Percentiles rank a stretch among this genome's conserved stretches.
phyloP scores from a whole-genome alignment of 2,888 invertebrate genomes.

The Chrysolina oricalcia region DNA sequence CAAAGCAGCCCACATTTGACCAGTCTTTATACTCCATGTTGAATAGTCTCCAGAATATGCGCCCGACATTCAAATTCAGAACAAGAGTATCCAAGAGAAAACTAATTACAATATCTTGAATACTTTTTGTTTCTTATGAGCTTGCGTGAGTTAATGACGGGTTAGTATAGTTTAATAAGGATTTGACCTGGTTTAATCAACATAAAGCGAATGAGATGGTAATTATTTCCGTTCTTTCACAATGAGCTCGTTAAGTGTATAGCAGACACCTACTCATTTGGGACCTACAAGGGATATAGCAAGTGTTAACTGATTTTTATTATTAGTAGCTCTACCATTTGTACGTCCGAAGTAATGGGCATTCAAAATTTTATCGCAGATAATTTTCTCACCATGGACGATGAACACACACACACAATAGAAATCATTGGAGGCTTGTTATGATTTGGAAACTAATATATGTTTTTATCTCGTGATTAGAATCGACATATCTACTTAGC shows the following conservation, averaged over 20 bases:
- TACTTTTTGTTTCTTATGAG: neutral
- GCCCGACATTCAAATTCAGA: neutral
- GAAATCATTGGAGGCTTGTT: neutral
- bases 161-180: conserved; percentile 14
- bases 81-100: neutral
- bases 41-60: no score
- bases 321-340: conserved; percentile 10
- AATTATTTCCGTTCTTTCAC: conserved; percentile 29
- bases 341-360: neutral
- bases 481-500: no score
- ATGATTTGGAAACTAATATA: neutral
- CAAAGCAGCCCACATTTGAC: no score
- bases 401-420: conserved; percentile 16
- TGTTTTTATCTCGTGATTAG: neutral
- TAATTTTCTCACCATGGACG: conserved; percentile 2
- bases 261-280: conserved; percentile 14
- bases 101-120: neutral
- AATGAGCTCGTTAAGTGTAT: conserved; percentile 3
- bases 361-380: conserved; percentile 7
- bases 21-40: no score
- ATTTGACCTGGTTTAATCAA: conserved; percentile 23
- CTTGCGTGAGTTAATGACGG: neutral
- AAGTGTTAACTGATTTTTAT: conserved; percentile 31
- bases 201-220: conserved; percentile 17
- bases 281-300: neutral